phyloP scores from a whole-genome alignment of 2,113 vertebrate genomes.

The Hyla sarda region DNA sequence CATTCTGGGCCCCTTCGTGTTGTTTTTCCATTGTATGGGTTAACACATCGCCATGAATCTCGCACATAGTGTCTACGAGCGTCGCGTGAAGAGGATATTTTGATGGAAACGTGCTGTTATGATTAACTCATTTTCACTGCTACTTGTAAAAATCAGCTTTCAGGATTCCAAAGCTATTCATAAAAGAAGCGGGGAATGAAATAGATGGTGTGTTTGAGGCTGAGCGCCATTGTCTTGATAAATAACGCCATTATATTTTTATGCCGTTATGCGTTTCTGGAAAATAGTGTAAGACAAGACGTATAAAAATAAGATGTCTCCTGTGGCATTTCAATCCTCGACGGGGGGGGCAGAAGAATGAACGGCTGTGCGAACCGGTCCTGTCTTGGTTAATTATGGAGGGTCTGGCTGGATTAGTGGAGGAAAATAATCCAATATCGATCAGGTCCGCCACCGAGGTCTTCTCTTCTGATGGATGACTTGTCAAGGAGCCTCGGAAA shows the following conservation, averaged over 20 bases:
- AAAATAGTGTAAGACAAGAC: constrained; percentile 32
- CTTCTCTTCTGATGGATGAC: neutral
- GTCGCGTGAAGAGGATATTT: neutral
- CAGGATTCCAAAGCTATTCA: neutral
- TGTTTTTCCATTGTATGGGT: neutral
- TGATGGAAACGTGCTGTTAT: constrained; percentile 16
- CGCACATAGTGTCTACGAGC: neutral
- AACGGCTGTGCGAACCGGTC: neutral
- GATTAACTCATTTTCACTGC: constrained; percentile 12
- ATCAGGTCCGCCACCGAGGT: neutral
- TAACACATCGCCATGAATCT: constrained; percentile 22
- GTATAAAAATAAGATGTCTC: neutral
- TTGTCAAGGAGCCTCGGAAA: neutral
- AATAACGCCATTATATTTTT: constrained; percentile 30
- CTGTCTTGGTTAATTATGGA: neutral
- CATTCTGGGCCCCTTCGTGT: too few species aligned
- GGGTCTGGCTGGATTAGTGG: neutral
- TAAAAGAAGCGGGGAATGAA: neutral
- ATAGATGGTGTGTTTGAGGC: neutral
- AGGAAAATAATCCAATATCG: neutral
- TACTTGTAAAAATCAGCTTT: constrained; percentile 20
- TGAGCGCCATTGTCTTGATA: constrained; percentile 13
- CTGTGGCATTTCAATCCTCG: neutral
- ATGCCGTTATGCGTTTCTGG: constrained; percentile 27
- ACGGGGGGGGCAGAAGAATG: neutral